Conservation (phyloP, 2,113 vertebrate genomes). For the Odontesthes bonariensis region DNA sequence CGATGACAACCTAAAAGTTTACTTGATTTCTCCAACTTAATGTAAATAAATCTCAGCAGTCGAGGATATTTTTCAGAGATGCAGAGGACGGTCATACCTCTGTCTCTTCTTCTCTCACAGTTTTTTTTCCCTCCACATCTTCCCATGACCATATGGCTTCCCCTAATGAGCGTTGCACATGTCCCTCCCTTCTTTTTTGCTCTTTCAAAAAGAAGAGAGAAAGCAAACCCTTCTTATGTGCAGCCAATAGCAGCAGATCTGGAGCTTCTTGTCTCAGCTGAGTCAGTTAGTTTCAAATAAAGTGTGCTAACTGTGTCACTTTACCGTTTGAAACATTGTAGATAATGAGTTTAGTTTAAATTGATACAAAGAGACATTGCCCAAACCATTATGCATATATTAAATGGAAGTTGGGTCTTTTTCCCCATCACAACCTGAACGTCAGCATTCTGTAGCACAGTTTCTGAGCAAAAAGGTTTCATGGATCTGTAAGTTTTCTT, state of each 20-base stretch:
- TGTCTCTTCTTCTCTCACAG: slow-evolving; percentile 16
- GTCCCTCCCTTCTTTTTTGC: slow-evolving; percentile 62
- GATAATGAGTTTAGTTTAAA: slow-evolving; percentile 40
- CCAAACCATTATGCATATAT: neutral
- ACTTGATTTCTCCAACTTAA: too few species aligned
- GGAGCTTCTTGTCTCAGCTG: slow-evolving; percentile 52
- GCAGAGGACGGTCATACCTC: slow-evolving; percentile 13
- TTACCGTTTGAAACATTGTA: slow-evolving; percentile 29
- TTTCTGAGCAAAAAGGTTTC: neutral
- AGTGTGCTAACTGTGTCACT: slow-evolving; percentile 60
- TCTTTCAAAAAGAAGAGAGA: slow-evolving; percentile 61
- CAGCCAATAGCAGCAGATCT: slow-evolving; percentile 63
- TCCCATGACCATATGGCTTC: slow-evolving; percentile 74
- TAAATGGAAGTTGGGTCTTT: neutral
- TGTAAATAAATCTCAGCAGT: too few species aligned
- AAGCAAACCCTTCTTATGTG: slow-evolving; percentile 56
- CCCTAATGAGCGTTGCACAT: slow-evolving; percentile 74
- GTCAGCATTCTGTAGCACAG: too few species aligned
- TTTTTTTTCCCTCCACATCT: slow-evolving; percentile 28
- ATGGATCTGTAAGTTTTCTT: too few species aligned
- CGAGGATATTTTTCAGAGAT: slow-evolving; percentile 24
- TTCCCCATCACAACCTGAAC: neutral
- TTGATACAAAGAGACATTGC: neutral
- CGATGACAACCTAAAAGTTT: too few species aligned
- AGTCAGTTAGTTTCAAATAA: slow-evolving; percentile 63